Percentiles rank a stretch among this genome's conserved stretches.
Conservation (phyloP, 2,797 vertebrate species). For the Scomberomorus guttatus region DNA sequence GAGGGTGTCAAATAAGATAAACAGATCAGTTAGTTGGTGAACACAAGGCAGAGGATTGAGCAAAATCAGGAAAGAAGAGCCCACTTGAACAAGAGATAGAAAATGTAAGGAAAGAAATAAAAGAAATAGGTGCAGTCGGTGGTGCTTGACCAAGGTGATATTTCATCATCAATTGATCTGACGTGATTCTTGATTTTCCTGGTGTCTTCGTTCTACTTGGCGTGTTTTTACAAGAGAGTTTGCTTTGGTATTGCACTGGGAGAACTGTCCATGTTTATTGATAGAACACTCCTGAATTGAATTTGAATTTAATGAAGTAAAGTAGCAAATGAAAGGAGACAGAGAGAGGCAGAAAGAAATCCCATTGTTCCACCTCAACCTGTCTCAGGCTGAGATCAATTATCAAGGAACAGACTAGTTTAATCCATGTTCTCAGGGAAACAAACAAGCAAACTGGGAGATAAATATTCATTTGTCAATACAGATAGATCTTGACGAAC, state of each 20-base stretch:
- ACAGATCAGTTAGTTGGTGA: slow-evolving; percentile 45
- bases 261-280: slow-evolving; percentile 62
- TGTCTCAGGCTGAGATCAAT: slow-evolving; percentile 72
- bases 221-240: slow-evolving; percentile 60
- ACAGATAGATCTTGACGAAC: slow-evolving; percentile 48
- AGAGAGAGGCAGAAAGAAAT: slow-evolving; percentile 58
- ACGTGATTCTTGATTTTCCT: slow-evolving; percentile 52
- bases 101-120: background rate
- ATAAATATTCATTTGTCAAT: slow-evolving; percentile 71
- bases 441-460: slow-evolving; percentile 75
- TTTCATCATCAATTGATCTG: slow-evolving; percentile 63
- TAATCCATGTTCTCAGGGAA: slow-evolving; percentile 75
- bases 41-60: slow-evolving; percentile 30
- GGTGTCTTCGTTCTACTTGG: slow-evolving; percentile 51
- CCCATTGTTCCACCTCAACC: slow-evolving; percentile 66
- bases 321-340: slow-evolving; percentile 76
- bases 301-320: slow-evolving; percentile 82
- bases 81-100: slow-evolving; percentile 11
- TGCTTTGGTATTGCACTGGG: slow-evolving; percentile 40
- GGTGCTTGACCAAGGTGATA: slow-evolving; percentile 40
- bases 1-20: slow-evolving; percentile 48
- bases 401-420: slow-evolving; percentile 69
- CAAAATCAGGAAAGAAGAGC: slow-evolving; percentile 22
- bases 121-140: slow-evolving; percentile 15
- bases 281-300: slow-evolving; percentile 62